These are phyloP conservation scores for Orthosia cruda DNA, from an alignment of 2,888 invertebrate species.

Conservation along the genomic window DNA sequence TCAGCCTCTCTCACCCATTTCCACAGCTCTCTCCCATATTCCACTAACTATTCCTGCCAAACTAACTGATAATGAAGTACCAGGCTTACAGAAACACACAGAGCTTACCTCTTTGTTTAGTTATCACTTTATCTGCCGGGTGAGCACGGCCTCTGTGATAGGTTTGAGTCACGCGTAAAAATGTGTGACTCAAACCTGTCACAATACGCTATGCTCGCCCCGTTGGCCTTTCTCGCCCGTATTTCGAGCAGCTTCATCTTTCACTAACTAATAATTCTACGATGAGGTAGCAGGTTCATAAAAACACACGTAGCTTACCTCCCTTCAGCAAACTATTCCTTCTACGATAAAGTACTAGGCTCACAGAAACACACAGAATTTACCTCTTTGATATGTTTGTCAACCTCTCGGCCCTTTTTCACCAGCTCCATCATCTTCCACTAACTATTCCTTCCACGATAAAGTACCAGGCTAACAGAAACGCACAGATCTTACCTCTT, in stretches of 20 bases:
- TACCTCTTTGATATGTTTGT: conserved; percentile 91
- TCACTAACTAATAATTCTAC: conserved; percentile 45
- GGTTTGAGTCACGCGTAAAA: too few relatives aligned
- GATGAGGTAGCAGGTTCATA: background rate
- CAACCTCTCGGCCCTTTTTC: conserved; percentile 93
- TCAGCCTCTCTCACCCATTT: too few relatives aligned
- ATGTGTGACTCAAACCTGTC: too few relatives aligned
- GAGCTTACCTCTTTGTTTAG: conserved; percentile 81
- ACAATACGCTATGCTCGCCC: too few relatives aligned
- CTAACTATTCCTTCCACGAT: too few relatives aligned
- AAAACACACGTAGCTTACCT: conserved; percentile 79
- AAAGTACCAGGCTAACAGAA: background rate
- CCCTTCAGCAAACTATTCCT: conserved; percentile 71
- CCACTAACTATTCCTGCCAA: too few relatives aligned
- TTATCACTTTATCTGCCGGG: too few relatives aligned
- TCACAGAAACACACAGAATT: conserved; percentile 47
- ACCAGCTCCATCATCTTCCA: conserved; percentile 91
- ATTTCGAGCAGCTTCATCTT: too few relatives aligned
- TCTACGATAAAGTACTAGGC: background rate
- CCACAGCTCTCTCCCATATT: too few relatives aligned
- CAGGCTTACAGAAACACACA: background rate
- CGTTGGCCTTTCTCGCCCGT: too few relatives aligned
- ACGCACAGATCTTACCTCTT: conserved; percentile 84
- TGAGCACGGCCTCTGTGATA: too few relatives aligned
- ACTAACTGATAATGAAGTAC: background rate